These are phyloP conservation scores for Rhimphoctona megacephalus DNA, from an alignment of 2,888 invertebrate genomes.

Conservation along the genomic window DNA sequence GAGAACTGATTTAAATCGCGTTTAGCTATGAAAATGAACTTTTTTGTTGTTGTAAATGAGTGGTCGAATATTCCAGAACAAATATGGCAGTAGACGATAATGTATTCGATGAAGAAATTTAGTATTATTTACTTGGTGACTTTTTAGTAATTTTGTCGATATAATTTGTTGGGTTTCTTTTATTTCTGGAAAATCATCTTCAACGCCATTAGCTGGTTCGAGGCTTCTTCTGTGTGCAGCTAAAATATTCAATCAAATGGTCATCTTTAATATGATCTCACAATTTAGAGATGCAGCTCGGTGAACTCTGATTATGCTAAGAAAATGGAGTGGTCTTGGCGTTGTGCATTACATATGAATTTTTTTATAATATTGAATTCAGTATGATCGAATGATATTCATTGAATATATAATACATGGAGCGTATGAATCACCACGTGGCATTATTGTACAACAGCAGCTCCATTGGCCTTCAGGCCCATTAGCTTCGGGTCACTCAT, in stretches of 20 bases:
- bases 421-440: slow-evolving; percentile 2
- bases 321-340: background rate
- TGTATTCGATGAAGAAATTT: background rate
- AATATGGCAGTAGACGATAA: background rate
- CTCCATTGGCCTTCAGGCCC: slow-evolving; percentile 44
- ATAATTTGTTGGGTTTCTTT: too few species aligned
- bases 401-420: background rate
- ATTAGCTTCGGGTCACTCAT: slow-evolving; percentile 56
- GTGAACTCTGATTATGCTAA: too few species aligned
- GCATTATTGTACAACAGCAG: slow-evolving; percentile 19
- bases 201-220: too few species aligned
- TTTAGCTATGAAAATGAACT: background rate
- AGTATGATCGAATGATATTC: background rate
- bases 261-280: too few species aligned
- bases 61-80: background rate
- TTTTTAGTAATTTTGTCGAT: background rate
- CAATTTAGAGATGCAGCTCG: too few species aligned
- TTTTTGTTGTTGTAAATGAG: background rate
- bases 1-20: background rate
- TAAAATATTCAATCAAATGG: background rate
- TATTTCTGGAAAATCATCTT: too few species aligned
- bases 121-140: background rate
- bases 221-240: background rate
- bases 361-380: background rate
- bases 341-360: background rate